Base-by-base conservation (phyloP, 1,140 invertebrate species). In the Eulimnadia texana region DNA sequence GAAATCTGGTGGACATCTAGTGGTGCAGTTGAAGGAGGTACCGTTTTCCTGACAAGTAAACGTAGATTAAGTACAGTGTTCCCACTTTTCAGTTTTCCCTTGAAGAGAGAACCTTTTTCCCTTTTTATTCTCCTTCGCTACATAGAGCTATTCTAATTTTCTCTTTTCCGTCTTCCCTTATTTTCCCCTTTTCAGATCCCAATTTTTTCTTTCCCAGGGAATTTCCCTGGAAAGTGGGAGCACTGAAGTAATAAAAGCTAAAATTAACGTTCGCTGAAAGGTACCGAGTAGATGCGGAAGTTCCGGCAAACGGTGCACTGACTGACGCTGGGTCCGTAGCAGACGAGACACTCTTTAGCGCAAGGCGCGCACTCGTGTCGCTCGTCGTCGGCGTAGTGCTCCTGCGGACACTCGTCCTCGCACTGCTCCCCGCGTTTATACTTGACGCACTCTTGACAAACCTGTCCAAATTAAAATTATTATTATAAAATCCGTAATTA, bases 381-480 rank as follows among this genome's bases (percentile, higher is more conserved):
- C n/a, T 62, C 50, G 49, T 85, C 79, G 67, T 92, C 85, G 1
- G 86, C 84, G 69, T 84, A 94, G 67, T 92, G 82, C 60, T 93
- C 88, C 0, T 77, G 69, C 0, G 88, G 85, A 72, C 93, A 97
- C 70, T 93, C 85, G 53, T 91, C 84, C 70, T 93, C 90, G 69
- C 92, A 96, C 68, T 91, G 88, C 67, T 93, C 88, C 1, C 86
- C 87, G 60, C 83, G 79, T 66, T 88, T 88, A 69, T 87, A 94
- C 51, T 83, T 83, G 2, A 82, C 80, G 70, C 91, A 96, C 66
- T 90, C 83, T 68, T 86, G 82, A 70, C 91, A 94, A 3, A 75
- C 50, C 50, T 52, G 20, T 52, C n/a, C n/a, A n/a, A 52, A 9
- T 52, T n/a, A 11, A 1, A 52, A 52, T 11, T 52, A 10, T 19